Evolutionary conservation across 2,888 invertebrate species (phyloP).

Genomic region (Odiellus spinosus): DNA sequence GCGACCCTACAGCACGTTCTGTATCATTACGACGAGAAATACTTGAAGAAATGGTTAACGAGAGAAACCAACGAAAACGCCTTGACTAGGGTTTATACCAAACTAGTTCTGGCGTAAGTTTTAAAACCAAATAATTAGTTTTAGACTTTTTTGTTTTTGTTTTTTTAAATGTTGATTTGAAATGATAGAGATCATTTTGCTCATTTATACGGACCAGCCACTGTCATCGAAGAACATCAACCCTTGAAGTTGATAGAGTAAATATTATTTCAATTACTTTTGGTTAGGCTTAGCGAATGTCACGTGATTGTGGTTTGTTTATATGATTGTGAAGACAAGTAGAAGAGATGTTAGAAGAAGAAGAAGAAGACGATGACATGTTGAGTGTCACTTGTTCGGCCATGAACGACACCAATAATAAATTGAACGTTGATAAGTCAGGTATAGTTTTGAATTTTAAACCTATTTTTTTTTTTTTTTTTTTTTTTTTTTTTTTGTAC

Average conservation of each 20-base stretch:
- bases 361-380: too few relatives aligned
- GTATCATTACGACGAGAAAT: conserved; percentile 23
- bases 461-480: too few relatives aligned
- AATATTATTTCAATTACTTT: background rate
- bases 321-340: too few relatives aligned
- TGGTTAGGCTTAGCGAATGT: too few relatives aligned
- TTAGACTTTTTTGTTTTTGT: background rate
- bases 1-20: conserved; percentile 23
- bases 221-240: conserved; percentile 20
- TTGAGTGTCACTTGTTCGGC: too few relatives aligned
- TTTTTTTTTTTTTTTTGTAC: too few relatives aligned
- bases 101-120: conserved; percentile 23
- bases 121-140: background rate
- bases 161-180: background rate
- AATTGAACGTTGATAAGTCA: too few relatives aligned
- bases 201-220: conserved; percentile 23
- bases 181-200: conserved; percentile 19
- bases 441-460: too few relatives aligned
- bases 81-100: conserved; percentile 22
- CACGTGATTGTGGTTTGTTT: too few relatives aligned
- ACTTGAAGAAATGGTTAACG: conserved; percentile 22
- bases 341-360: too few relatives aligned
- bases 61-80: conserved; percentile 18
- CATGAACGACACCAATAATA: too few relatives aligned
- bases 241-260: conserved; percentile 18